A percentile compares a stretch with the other conserved stretches of the same genome.
Conservation (phyloP, 2,888 invertebrate genomes). For the Platerodrilus igneus region DNA sequence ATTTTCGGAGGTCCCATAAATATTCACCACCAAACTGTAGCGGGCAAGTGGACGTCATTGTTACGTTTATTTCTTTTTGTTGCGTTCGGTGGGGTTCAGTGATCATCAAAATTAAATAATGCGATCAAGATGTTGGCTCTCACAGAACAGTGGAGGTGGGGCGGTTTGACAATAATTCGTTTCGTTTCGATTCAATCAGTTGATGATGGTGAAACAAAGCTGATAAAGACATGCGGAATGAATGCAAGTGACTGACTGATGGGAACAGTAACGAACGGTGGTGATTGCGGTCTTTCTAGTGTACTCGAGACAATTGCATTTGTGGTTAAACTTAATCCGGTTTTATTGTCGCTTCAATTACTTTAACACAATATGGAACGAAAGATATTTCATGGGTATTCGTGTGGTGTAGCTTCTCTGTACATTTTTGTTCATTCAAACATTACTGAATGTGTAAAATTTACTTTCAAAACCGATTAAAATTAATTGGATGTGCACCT, state of each 20-base stretch:
- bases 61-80: too few relatives aligned
- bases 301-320: conserved; percentile 29
- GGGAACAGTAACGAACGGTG: too few relatives aligned
- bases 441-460: too few relatives aligned
- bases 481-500: too few relatives aligned
- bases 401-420: too few relatives aligned
- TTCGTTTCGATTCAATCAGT: conserved; percentile 28
- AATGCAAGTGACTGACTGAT: conserved; percentile 26
- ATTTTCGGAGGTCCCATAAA: too few relatives aligned
- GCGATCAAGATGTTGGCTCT: conserved; percentile 16
- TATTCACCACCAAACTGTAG: too few relatives aligned
- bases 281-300: conserved; percentile 27
- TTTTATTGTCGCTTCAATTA: conserved; percentile 28
- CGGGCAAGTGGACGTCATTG: too few relatives aligned
- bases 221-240: conserved; percentile 25
- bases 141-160: conserved; percentile 15
- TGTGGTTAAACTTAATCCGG: conserved; percentile 32
- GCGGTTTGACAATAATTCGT: conserved; percentile 23
- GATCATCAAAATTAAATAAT: conserved; percentile 1
- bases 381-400: too few relatives aligned
- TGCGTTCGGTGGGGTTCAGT: too few relatives aligned
- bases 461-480: too few relatives aligned
- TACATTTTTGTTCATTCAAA: too few relatives aligned
- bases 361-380: conserved; percentile 21
- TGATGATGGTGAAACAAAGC: conserved; percentile 28